Conservation (phyloP, 2,888 invertebrate genomes). For the Lobophora halterata region DNA sequence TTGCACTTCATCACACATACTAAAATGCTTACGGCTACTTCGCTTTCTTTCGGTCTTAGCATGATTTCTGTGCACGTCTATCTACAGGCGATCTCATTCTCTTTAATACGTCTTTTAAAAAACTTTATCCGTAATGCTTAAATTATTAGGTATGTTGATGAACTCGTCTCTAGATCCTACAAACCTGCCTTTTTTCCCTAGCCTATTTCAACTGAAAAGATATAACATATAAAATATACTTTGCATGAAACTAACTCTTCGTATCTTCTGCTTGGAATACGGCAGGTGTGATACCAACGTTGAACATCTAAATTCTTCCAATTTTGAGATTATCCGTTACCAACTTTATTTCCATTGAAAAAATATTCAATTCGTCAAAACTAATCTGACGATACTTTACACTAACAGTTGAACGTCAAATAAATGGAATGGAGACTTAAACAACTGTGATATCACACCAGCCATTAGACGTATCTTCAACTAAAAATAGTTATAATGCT, state of each 20-base stretch:
- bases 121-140: slow-evolving; percentile 4
- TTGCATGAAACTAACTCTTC: slow-evolving; percentile 3
- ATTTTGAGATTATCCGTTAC: neutral
- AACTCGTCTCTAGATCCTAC: slow-evolving; percentile 9
- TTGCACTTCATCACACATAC: slow-evolving; percentile 21
- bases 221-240: too few relatives aligned
- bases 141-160: neutral
- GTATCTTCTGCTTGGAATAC: slow-evolving; percentile 3
- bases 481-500: slow-evolving; percentile 11
- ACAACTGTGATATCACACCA: slow-evolving; percentile 11
- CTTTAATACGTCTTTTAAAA: too few relatives aligned
- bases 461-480: neutral
- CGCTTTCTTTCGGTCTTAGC: slow-evolving; percentile 20
- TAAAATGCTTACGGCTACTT: slow-evolving; percentile 46
- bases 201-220: too few relatives aligned
- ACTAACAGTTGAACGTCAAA: too few relatives aligned
- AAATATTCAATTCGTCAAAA: too few relatives aligned
- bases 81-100: slow-evolving; percentile 20
- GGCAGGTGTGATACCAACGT: slow-evolving; percentile 17
- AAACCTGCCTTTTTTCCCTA: slow-evolving; percentile 10
- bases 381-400: too few relatives aligned
- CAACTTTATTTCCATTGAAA: neutral
- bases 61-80: slow-evolving; percentile 11
- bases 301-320: too few relatives aligned
- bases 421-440: too few relatives aligned